A percentile compares a stretch with the other conserved stretches of the same genome.
Conservation (phyloP, 2,113 vertebrate genomes). For the Illadopsis cleaveri region DNA sequence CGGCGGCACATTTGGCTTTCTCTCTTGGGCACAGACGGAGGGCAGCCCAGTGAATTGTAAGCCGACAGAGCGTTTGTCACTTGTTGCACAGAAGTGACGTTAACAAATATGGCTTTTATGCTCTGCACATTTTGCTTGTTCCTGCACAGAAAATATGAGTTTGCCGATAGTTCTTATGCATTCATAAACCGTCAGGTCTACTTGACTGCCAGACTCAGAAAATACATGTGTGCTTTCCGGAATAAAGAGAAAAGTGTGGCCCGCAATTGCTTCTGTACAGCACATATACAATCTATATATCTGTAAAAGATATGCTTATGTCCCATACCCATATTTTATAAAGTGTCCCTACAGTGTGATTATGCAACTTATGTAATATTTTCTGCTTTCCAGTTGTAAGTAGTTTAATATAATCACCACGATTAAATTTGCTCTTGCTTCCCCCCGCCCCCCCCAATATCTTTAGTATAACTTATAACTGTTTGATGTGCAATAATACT, state of each 20-base stretch:
- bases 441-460: fast-evolving
- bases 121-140: not conserved
- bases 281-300: not conserved
- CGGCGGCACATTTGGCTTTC: fast-evolving
- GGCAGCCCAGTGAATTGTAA: not conserved
- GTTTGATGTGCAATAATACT: not conserved
- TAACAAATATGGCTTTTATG: not conserved
- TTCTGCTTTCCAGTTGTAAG: not conserved
- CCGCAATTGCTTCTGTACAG: not conserved
- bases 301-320: not conserved
- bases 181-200: not conserved
- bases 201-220: not conserved
- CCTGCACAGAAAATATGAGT: not conserved
- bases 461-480: fast-evolving
- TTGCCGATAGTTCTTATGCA: not conserved
- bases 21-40: not conserved
- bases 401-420: not conserved
- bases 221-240: fast-evolving
- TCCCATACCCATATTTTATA: fast-evolving
- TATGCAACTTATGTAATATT: not conserved
- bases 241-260: not conserved
- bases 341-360: not conserved
- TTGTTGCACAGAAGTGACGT: not conserved
- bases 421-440: not conserved
- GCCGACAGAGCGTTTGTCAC: not conserved